Evolutionary conservation across 53 echinoderm and acorn worm species (phyloP).

Genomic region (Apostichopus leukothele): DNA sequence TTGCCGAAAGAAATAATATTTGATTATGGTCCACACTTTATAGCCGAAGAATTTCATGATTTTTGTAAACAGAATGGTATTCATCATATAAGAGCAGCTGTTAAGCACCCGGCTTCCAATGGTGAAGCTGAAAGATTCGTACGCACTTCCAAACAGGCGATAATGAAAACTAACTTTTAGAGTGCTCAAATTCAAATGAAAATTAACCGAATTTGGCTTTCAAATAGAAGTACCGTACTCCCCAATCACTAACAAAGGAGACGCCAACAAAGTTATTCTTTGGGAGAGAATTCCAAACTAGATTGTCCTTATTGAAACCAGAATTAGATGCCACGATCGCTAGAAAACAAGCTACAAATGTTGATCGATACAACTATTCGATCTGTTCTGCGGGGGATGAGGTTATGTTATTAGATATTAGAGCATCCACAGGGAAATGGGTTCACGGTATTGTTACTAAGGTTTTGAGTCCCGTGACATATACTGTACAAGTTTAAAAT

Average conservation of each 20-base stretch:
- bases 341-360: not conserved
- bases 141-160: constrained; percentile 49
- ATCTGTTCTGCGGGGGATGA: not conserved
- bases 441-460: not conserved
- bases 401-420: not conserved
- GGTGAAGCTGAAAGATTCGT: constrained; percentile 48
- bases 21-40: constrained; percentile 40
- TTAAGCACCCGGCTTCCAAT: constrained; percentile 50
- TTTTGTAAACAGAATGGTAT: constrained; percentile 41
- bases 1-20: constrained; percentile 48
- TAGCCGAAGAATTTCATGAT: constrained; percentile 29
- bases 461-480: not conserved
- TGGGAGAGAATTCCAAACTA: constrained; percentile 21
- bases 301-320: constrained; percentile 3
- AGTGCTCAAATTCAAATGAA: not conserved
- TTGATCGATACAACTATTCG: not conserved
- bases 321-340: not conserved
- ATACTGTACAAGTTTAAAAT: not conserved
- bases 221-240: constrained; percentile 22
- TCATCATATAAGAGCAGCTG: constrained; percentile 39
- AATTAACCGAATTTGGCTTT: not conserved
- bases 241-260: constrained; percentile 22
- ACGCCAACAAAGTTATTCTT: constrained; percentile 15
- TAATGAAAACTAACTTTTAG: constrained; percentile 21
- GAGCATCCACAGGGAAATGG: constrained; percentile 6